Conservation (phyloP, 2,113 vertebrate species). For the Equus przewalskii region DNA sequence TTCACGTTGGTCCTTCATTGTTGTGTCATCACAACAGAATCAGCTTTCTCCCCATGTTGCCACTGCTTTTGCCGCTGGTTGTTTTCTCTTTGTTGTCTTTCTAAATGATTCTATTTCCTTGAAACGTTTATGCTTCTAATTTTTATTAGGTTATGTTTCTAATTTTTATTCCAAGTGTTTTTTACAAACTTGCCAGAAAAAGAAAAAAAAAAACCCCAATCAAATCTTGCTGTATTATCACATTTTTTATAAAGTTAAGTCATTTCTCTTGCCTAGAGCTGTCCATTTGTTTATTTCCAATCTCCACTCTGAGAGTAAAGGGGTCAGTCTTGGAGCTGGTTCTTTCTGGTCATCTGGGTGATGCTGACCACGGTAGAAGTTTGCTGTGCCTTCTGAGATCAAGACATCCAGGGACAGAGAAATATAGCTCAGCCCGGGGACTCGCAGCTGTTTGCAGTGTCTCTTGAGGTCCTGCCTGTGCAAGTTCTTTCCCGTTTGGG, state of each 20-base stretch:
- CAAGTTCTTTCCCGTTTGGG: background rate
- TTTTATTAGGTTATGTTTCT: slow-evolving; percentile 71
- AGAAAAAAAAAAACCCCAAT: background rate
- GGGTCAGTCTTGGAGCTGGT: background rate
- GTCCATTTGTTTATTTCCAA: slow-evolving; percentile 51
- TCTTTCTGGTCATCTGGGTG: background rate
- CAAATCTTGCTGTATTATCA: slow-evolving; percentile 77
- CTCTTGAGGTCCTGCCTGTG: background rate
- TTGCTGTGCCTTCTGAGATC: background rate
- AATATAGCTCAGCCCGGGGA: background rate
- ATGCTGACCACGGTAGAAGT: background rate
- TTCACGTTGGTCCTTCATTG: rapidly evolving
- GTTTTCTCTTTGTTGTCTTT: slow-evolving; percentile 62
- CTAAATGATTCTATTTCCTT: slow-evolving; percentile 57
- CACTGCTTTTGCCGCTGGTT: slow-evolving; percentile 33
- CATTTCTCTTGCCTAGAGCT: slow-evolving; percentile 65
- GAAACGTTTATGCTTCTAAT: slow-evolving; percentile 42
- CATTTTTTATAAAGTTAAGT: slow-evolving; percentile 86
- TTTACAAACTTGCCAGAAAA: slow-evolving; percentile 74
- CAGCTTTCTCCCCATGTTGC: background rate
- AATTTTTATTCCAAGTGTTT: slow-evolving; percentile 75
- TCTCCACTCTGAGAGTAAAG: background rate
- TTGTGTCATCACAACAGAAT: slow-evolving; percentile 16
- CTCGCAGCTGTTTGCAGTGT: background rate
- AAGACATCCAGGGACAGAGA: background rate